A percentile compares a stretch with the other conserved stretches of the same genome.
Conservation (phyloP, 30 jellyfish, hydroid and myxozoan species). For the Aurelia coerulea region DNA sequence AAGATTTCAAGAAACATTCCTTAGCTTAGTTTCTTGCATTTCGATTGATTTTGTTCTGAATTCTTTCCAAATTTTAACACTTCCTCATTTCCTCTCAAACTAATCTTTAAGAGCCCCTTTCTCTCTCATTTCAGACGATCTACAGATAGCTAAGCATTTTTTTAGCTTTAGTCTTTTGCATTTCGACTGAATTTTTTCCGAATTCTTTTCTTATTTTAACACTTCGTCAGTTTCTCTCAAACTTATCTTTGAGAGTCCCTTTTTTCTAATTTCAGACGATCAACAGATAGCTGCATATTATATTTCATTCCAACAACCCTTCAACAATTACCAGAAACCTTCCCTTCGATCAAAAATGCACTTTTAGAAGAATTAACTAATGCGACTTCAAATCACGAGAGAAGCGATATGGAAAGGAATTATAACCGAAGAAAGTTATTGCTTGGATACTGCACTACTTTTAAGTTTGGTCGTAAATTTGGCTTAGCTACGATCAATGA, state of each 20-base stretch:
- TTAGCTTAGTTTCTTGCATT: too few relatives aligned
- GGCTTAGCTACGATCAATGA: conserved; percentile 29
- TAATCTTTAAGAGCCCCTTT: too few relatives aligned
- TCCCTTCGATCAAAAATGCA: conserved; percentile 3
- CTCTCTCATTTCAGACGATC: conserved; percentile 16
- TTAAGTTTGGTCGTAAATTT: conserved; percentile 46
- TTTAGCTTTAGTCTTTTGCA: too few relatives aligned
- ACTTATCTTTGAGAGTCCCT: too few relatives aligned
- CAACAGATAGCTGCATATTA: conserved; percentile 37
- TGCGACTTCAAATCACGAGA: neutral
- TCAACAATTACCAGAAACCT: conserved; percentile 27
- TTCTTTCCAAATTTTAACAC: too few relatives aligned
- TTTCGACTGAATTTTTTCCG: too few relatives aligned
- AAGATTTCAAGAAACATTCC: too few relatives aligned
- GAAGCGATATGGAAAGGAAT: neutral
- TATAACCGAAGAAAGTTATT: conserved; percentile 9
- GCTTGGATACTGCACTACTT: conserved; percentile 55
- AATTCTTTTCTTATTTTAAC: too few relatives aligned
- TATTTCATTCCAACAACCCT: conserved; percentile 66
- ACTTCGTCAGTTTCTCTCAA: too few relatives aligned
- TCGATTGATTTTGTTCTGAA: too few relatives aligned
- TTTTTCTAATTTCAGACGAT: conserved; percentile 10
- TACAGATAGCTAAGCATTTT: neutral
- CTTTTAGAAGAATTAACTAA: neutral
- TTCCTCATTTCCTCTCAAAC: too few relatives aligned